Evolutionary conservation across 2,113 vertebrate species (phyloP), one percentile per base, ranked within the genome.

Genomic region (Cervus canadensis): DNA sequence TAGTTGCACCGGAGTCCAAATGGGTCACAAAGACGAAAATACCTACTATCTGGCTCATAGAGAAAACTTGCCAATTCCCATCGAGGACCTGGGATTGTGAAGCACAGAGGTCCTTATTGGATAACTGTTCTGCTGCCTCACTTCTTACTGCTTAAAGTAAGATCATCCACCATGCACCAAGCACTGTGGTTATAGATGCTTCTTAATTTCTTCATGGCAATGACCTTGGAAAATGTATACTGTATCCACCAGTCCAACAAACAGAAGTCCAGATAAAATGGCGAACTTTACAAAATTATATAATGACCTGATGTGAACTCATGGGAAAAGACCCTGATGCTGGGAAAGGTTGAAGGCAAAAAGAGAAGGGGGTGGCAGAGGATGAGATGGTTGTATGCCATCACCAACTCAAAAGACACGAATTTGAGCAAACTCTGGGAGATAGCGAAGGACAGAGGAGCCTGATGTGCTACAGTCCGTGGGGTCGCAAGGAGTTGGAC

Each of bases 41-140:
- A 54, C 21, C 78, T 48, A 19, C 21, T 43, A 14, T 30, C 43
- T 26, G 2, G 9, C 2, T 21, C 25, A 52, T n/a, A 45, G 60
- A 81, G 52, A 43, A 60, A 19, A 17, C 1, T 12, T 45, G 3
- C 5, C 5, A 17, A 19, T 1, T 3, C 5, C 2, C 33, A 4
- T 54, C 2, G 1, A 40, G 30, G 40, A 30, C 36, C n/a, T 13
- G 8, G 43, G 7, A 16, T 16, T 50, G 6, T 13, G 40, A 54
- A 50, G 79, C 6, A 79, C 23, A 54, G n/a, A 19, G 30, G 16
- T 0, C 8, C 33, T 57, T 67, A 33, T 1, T 33, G 17, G 33
- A 25, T 14, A 10, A 4, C 30, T 17, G 6, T 4, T 15, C 9
- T 23, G 7, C 0, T 71, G 21, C 2, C 2, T 36, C 11, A 8